A percentile compares a stretch with the other conserved stretches of the same genome.
Conservation (phyloP, 1,140 invertebrate species). For the Penaeus japonicus region DNA sequence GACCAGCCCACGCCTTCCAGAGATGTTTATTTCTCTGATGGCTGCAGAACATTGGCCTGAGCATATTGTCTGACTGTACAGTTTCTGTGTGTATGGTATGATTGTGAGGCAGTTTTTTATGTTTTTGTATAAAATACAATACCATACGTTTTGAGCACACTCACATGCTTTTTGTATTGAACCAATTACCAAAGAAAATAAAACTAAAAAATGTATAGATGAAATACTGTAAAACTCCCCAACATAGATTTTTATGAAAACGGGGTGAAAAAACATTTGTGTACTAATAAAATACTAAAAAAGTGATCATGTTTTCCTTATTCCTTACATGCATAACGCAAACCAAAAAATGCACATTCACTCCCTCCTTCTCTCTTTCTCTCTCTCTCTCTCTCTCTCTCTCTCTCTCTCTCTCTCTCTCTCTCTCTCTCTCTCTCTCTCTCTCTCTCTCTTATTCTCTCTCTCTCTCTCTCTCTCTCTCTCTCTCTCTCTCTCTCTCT, state of each 20-base stretch:
- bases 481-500: no score
- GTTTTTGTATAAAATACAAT: conserved; percentile 59
- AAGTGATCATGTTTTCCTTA: not conserved
- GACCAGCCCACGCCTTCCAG: not conserved
- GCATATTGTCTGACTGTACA: conserved; percentile 55
- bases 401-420: no score
- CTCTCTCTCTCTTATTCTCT: no score
- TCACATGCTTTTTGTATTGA: conserved; percentile 60
- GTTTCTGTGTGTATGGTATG: conserved; percentile 57
- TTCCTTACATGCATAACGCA: not conserved
- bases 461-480: no score
- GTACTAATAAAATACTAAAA: conserved; percentile 59
- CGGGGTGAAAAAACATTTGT: conserved; percentile 60
- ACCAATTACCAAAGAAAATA: conserved; percentile 59
- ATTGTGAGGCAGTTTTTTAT: conserved; percentile 58
- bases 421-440: no score
- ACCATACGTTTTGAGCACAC: conserved; percentile 59
- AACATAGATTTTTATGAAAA: conserved; percentile 61
- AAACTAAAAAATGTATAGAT: conserved; percentile 59
- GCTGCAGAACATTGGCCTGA: conserved; percentile 40
- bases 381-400: no score
- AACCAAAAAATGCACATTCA: no score
- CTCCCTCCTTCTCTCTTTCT: no score
- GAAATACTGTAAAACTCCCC: conserved; percentile 59
- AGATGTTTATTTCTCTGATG: conserved; percentile 10